These are phyloP conservation scores for Ptilonorhynchus violaceus DNA, from an alignment of 2,113 vertebrate genomes.

Conservation along the genomic window DNA sequence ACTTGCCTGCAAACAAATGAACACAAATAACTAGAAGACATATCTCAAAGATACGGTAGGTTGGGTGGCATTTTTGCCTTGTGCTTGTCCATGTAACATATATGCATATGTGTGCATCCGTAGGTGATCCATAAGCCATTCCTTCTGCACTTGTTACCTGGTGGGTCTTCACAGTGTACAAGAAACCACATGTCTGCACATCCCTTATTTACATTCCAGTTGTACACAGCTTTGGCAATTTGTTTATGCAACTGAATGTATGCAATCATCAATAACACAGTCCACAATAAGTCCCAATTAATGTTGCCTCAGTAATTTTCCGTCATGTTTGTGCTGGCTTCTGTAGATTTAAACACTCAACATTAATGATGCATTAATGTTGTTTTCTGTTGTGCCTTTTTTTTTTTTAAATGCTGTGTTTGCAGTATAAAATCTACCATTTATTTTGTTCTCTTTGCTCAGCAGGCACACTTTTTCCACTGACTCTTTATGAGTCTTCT, in stretches of 20 bases:
- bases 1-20: background rate
- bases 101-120: background rate
- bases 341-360: background rate
- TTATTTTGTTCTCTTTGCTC: conserved; percentile 34
- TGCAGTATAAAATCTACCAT: conserved; percentile 9
- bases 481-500: conserved; percentile 25
- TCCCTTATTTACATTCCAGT: background rate
- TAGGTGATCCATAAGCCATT: background rate
- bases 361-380: conserved; percentile 15
- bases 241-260: background rate
- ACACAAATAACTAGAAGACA: background rate
- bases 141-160: background rate
- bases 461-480: conserved; percentile 16
- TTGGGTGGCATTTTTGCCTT: background rate
- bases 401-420: background rate
- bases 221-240: background rate
- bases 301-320: background rate
- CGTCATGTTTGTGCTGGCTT: conserved; percentile 8
- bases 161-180: background rate
- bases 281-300: conserved; percentile 6
- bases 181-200: background rate
- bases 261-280: background rate
- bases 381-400: background rate
- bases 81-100: background rate
- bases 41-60: background rate